Evolutionary conservation across 2,113 vertebrate species (phyloP).

Genomic region (Corythaixoides concolor): DNA sequence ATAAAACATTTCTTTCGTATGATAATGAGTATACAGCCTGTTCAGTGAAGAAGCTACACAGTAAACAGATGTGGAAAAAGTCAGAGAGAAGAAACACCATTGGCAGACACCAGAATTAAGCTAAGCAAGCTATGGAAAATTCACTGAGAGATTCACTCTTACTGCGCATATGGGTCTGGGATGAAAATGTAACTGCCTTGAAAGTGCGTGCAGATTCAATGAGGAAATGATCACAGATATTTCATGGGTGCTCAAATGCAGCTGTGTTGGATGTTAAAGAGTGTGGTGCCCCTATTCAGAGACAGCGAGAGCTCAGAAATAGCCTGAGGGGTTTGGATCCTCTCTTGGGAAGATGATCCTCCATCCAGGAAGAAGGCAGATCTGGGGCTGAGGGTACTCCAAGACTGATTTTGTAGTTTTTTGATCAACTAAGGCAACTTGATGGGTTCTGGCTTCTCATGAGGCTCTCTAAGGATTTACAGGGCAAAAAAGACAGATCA

Average conservation of each 20-base stretch:
- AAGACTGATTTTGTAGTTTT: neutral
- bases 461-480: neutral
- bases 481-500: neutral
- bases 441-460: neutral
- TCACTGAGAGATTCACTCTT: neutral
- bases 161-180: neutral
- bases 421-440: neutral
- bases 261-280: neutral
- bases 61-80: neutral
- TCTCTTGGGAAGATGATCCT: neutral
- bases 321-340: neutral
- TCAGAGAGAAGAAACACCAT: neutral
- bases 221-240: neutral
- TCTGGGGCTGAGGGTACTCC: neutral
- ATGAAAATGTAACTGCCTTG: neutral
- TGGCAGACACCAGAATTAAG: neutral
- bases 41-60: neutral
- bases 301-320: neutral
- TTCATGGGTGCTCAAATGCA: neutral
- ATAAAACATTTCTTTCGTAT: neutral
- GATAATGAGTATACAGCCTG: neutral
- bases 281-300: fast-evolving
- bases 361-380: neutral
- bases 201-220: neutral
- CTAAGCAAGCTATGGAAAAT: neutral